These are phyloP conservation scores for Menidia beryllina DNA, from an alignment of 2,113 vertebrate species.

Conservation along the genomic window DNA sequence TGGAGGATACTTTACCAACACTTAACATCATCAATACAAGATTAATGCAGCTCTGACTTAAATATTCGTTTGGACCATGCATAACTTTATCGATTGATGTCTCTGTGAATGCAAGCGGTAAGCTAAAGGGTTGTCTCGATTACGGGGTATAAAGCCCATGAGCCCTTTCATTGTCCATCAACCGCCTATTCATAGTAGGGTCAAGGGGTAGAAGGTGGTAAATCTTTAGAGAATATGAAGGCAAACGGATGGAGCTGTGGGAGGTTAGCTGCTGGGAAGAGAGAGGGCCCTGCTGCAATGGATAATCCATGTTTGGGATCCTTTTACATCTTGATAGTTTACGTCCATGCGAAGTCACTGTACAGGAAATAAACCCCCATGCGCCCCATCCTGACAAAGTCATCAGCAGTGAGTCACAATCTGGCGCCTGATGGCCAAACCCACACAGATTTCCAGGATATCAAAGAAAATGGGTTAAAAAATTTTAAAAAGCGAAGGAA, in stretches of 20 bases:
- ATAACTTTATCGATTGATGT: no score
- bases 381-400: constrained; percentile 55
- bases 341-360: background rate
- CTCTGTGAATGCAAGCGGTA: no score
- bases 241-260: constrained; percentile 37
- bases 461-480: constrained; percentile 31
- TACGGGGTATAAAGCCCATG: no score
- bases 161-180: no score
- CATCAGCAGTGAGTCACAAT: constrained; percentile 36
- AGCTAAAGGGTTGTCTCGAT: no score
- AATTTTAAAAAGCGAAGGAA: background rate
- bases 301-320: constrained; percentile 59
- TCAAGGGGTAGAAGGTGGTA: no score
- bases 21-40: no score
- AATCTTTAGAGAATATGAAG: constrained; percentile 1
- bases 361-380: constrained; percentile 12
- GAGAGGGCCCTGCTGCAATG: constrained; percentile 50
- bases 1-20: no score
- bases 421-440: background rate
- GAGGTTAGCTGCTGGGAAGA: constrained; percentile 51
- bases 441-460: constrained; percentile 33
- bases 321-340: background rate
- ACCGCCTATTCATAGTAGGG: no score
- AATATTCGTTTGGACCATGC: no score
- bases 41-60: no score